Evolutionary conservation across 1,140 invertebrate genomes (phyloP), one percentile per base, ranked within the genome.

Genomic region (Drosophila ogumai): DNA sequence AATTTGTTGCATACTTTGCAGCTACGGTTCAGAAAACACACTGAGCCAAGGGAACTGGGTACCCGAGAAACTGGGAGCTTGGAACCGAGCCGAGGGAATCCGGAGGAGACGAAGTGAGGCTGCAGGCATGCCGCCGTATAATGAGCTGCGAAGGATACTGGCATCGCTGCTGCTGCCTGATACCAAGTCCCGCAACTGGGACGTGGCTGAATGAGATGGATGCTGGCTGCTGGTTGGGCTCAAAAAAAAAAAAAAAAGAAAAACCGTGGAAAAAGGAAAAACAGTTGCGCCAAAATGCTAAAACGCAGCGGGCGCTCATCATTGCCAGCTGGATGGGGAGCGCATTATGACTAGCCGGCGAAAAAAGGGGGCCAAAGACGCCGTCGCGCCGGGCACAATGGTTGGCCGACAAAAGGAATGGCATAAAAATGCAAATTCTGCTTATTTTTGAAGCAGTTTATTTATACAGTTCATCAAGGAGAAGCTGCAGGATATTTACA

Each of bases 1-100:
- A 88, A 90, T 88, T 84, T 88, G 85, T 75, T 81, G 84, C 80
- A 88, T 90, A 90, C 84, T 90, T 88, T 78, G 50, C 84, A 84
- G 84, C 81, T 82, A 60, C 77, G 85, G 76, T 76, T 71, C 85
- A 84, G 76, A 88, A 90, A 80, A 90, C 73, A 84, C 76, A 84
- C 84, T 90, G 75, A 82, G 67, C 36, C 43, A 0, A 43, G 58
- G 57, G 57, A 58, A 43, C 57, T 31, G 25, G 13, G 22, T 46
- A 47, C 46, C 17, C 28, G 19, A 12, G 15, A 17, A 46, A 22
- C 41, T 63, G 58, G 41, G 13, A 55, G 40, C 22, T 36, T 36
- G 49, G 68, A 57, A n/a, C 68, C 31, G 56, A 64, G 36, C 28
- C 61, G 36, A 60, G 61, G 56, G 61, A 61, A 36, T 66, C 25